Conservation (phyloP, 2,888 invertebrate species). For the Carabus problematicus region DNA sequence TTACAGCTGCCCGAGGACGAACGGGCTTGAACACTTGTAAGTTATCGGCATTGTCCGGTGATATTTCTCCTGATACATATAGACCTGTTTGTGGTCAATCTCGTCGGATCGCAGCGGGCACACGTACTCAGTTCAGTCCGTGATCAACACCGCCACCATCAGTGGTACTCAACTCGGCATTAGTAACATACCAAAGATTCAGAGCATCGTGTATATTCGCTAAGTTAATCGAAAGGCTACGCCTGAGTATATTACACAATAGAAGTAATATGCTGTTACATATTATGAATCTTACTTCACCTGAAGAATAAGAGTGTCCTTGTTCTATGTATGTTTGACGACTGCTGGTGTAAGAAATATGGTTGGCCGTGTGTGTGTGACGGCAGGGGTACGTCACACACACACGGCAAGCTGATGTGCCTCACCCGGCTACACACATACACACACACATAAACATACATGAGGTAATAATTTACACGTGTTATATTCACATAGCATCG, state of each 20-base stretch:
- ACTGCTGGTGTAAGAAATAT: conserved; percentile 16
- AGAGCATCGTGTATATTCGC: too few species aligned
- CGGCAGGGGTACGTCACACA: conserved; percentile 18
- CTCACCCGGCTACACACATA: too few species aligned
- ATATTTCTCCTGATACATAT: conserved; percentile 42
- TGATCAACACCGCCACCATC: conserved; percentile 3
- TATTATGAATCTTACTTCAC: too few species aligned
- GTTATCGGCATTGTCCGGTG: conserved; percentile 32
- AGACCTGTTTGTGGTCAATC: conserved; percentile 43
- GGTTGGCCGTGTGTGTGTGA: not conserved
- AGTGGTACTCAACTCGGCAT: conserved; percentile 1
- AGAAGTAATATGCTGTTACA: too few species aligned
- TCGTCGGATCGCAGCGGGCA: conserved; percentile 33
- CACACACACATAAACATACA: not conserved
- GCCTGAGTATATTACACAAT: too few species aligned
- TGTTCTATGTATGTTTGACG: not conserved
- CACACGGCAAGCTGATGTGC: too few species aligned
- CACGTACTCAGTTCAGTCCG: not conserved
- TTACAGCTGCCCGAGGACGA: conserved; percentile 17
- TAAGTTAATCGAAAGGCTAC: too few species aligned
- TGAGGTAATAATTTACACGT: conserved; percentile 3
- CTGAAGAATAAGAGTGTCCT: too few species aligned
- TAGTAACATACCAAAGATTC: too few species aligned
- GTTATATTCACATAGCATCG: conserved; percentile 13
- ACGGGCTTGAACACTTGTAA: conserved; percentile 15